Evolutionary conservation across 2,888 invertebrate genomes (phyloP).

Genomic region (Aporophyla lueneburgensis): DNA sequence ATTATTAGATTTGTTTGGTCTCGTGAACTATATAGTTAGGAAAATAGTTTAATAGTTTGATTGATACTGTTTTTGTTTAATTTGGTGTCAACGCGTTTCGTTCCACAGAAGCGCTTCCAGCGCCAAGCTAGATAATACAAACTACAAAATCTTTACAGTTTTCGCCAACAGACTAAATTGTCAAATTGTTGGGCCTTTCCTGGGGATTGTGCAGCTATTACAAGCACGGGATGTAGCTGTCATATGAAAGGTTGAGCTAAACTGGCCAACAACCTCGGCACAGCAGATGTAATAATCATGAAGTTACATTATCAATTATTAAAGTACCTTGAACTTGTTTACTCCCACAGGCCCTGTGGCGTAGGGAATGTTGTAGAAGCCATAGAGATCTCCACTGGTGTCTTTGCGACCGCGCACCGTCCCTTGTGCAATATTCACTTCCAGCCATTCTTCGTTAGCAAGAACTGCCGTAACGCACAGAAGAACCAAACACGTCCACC

Average conservation of each 20-base stretch:
- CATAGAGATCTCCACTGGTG: constrained; percentile 61
- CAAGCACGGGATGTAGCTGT: not conserved
- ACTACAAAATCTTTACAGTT: not conserved
- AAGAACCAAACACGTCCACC: constrained; percentile 21
- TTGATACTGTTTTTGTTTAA: too few relatives aligned
- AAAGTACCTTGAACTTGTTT: constrained; percentile 73
- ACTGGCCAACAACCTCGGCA: not conserved
- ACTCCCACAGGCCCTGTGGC: constrained; percentile 72
- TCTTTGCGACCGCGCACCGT: constrained; percentile 71
- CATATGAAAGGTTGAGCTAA: not conserved
- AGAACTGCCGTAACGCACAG: constrained; percentile 26
- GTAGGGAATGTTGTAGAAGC: constrained; percentile 76
- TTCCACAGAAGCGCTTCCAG: not conserved
- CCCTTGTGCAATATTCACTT: constrained; percentile 69
- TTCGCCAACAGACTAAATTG: not conserved
- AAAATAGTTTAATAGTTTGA: not conserved
- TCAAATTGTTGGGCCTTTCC: not conserved
- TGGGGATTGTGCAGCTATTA: not conserved
- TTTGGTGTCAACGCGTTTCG: not conserved
- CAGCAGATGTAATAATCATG: not conserved
- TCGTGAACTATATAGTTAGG: not conserved
- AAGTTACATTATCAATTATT: not conserved
- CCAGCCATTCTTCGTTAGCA: constrained; percentile 46
- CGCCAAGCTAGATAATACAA: not conserved
- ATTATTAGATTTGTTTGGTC: not conserved